A percentile compares a stretch with the other conserved stretches of the same genome.
phyloP scores from a whole-genome alignment of 1,140 invertebrate genomes.

The Zaprionus africanus region DNA sequence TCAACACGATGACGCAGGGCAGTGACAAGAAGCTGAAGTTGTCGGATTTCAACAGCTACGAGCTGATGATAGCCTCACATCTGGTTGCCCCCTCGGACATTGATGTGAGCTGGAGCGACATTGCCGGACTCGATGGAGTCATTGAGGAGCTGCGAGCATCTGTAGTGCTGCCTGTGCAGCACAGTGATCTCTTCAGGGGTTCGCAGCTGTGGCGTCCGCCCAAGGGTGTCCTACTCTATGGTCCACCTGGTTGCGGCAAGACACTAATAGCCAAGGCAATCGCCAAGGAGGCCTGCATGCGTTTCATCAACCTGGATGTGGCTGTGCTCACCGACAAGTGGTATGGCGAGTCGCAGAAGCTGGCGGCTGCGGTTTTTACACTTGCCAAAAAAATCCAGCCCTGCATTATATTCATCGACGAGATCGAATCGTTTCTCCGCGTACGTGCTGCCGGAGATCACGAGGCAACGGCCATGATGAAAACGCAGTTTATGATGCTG shows the following conservation, averaged over 20 bases:
- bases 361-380: slow-evolving; percentile 97
- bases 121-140: slow-evolving; percentile 94
- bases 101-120: slow-evolving; percentile 93
- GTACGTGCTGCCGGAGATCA: slow-evolving; percentile 94
- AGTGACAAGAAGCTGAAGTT: slow-evolving; percentile 69
- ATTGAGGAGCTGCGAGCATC: slow-evolving; percentile 96
- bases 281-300: slow-evolving; percentile 95
- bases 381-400: slow-evolving; percentile 96
- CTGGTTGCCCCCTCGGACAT: slow-evolving; percentile 95
- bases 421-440: slow-evolving; percentile 98
- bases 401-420: slow-evolving; percentile 98
- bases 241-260: slow-evolving; percentile 97
- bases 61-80: slow-evolving; percentile 97
- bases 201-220: slow-evolving; percentile 95
- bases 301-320: slow-evolving; percentile 98
- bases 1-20: slow-evolving; percentile 82
- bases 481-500: slow-evolving; percentile 95
- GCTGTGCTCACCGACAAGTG: slow-evolving; percentile 98
- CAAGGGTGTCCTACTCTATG: slow-evolving; percentile 95
- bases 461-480: slow-evolving; percentile 99
- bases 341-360: slow-evolving; percentile 99
- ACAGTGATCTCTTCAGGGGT: slow-evolving; percentile 91
- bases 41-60: slow-evolving; percentile 92
- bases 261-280: slow-evolving; percentile 98
- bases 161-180: slow-evolving; percentile 95